Percentiles rank a stretch among this genome's conserved stretches.
These are phyloP conservation scores for Stomatorhinus walkeri DNA, from an alignment of 2,797 vertebrate genomes.

Conservation along the genomic window DNA sequence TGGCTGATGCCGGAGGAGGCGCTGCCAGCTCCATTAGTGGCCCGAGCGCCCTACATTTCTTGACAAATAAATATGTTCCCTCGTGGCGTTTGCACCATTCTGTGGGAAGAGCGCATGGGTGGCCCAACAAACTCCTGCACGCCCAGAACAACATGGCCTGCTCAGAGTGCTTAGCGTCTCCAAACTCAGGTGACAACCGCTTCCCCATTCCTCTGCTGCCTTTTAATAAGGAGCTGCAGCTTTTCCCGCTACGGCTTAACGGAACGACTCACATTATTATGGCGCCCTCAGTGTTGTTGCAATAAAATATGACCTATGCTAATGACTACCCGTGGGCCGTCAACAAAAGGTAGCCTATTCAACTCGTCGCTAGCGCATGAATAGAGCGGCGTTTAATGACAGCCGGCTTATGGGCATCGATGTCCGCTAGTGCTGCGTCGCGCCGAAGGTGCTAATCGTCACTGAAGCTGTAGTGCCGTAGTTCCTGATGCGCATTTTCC, in stretches of 20 bases:
- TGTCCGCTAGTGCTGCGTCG: conserved; percentile 35
- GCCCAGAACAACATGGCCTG: conserved; percentile 8
- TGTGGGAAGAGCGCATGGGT: conserved; percentile 1
- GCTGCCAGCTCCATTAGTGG: conserved; percentile 23
- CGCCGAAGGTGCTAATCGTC: neutral
- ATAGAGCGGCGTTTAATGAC: neutral
- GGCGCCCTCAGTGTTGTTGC: conserved; percentile 41
- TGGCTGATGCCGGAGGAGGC: conserved; percentile 30
- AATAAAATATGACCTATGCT: conserved; percentile 39
- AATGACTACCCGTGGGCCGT: conserved; percentile 43
- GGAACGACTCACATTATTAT: conserved; percentile 50
- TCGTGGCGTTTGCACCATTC: conserved; percentile 14
- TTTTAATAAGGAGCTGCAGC: conserved; percentile 51
- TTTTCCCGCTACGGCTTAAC: conserved; percentile 40
- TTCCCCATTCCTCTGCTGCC: conserved; percentile 40
- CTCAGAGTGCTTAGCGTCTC: conserved; percentile 20
- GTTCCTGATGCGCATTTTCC: neutral
- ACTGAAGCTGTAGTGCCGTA: conserved; percentile 39
- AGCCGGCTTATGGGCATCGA: conserved; percentile 34
- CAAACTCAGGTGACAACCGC: conserved; percentile 23
- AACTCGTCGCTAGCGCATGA: conserved; percentile 44
- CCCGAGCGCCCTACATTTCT: conserved; percentile 17
- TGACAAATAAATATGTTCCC: conserved; percentile 15
- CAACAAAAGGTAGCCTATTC: conserved; percentile 42
- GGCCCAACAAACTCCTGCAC: neutral